Evolutionary conservation across 2,113 vertebrate genomes (phyloP).

Genomic region (Gasterosteus nipponicus): DNA sequence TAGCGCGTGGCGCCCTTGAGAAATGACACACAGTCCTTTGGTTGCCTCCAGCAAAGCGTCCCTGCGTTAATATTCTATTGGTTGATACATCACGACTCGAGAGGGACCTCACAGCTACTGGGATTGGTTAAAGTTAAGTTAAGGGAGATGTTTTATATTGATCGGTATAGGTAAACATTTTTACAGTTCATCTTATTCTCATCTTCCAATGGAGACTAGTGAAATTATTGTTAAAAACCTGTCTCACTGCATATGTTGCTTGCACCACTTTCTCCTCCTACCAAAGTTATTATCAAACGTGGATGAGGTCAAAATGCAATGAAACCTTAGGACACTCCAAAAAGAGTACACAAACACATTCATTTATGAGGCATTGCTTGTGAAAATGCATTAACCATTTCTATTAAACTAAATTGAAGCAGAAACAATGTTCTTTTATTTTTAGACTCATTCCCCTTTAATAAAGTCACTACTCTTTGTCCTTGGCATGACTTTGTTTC

Average conservation of each 20-base stretch:
- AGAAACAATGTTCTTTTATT: neutral
- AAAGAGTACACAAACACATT: neutral
- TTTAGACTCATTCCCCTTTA: neutral
- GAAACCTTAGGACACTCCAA: neutral
- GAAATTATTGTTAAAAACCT: neutral
- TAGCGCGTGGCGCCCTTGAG: conserved; percentile 36
- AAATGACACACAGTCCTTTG: conserved; percentile 28
- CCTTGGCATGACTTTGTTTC: neutral
- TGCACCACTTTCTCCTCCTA: no score
- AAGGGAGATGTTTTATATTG: neutral
- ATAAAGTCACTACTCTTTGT: neutral
- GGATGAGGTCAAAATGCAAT: neutral
- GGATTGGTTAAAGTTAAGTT: neutral
- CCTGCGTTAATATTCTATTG: neutral
- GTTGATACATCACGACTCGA: neutral
- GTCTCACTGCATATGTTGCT: neutral
- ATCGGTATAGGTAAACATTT: neutral
- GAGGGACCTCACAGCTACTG: neutral
- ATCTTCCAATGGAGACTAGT: neutral
- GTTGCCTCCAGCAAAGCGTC: conserved; percentile 17
- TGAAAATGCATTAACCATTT: neutral
- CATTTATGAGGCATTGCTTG: neutral
- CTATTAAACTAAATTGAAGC: neutral
- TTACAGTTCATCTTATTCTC: neutral
- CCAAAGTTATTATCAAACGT: neutral